A percentile compares a stretch with the other conserved stretches of the same genome.
phyloP scores from a whole-genome alignment of 2,797 vertebrate genomes.

The Gephyroberyx darwinii region DNA sequence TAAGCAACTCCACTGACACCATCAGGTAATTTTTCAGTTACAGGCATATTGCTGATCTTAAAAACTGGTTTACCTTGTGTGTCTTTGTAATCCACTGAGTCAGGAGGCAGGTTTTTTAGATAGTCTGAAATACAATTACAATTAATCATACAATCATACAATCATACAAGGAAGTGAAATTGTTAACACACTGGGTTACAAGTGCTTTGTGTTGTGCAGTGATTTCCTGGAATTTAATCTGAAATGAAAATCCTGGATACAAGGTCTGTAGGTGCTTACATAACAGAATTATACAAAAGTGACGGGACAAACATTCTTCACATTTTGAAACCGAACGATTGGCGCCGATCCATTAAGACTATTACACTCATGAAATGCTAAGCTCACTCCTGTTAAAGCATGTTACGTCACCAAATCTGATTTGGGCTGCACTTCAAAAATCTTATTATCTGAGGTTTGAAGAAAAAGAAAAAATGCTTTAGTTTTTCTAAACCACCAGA shows the following conservation, averaged over 20 bases:
- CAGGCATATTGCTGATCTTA: background rate
- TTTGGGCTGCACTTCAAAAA: constrained; percentile 55
- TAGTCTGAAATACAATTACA: constrained; percentile 85
- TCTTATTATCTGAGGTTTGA: constrained; percentile 45
- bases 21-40: background rate
- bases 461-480: constrained; percentile 16
- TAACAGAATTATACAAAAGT: constrained; percentile 59
- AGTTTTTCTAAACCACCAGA: constrained; percentile 53
- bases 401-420: constrained; percentile 73
- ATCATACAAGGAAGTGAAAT: constrained; percentile 2
- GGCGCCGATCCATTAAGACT: constrained; percentile 29
- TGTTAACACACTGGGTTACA: constrained; percentile 11
- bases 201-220: constrained; percentile 26
- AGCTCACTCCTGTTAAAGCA: constrained; percentile 55
- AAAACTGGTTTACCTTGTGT: constrained; percentile 87
- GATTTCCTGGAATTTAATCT: constrained; percentile 55
- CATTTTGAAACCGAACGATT: constrained; percentile 44
- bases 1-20: background rate
- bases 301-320: constrained; percentile 60
- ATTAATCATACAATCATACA: background rate
- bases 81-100: constrained; percentile 90
- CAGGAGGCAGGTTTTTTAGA: constrained; percentile 91
- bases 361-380: constrained; percentile 45
- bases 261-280: constrained; percentile 58
- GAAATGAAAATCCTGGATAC: constrained; percentile 49